Base-by-base conservation (phyloP, 2,888 invertebrate genomes). In the Bellardia pandia region DNA sequence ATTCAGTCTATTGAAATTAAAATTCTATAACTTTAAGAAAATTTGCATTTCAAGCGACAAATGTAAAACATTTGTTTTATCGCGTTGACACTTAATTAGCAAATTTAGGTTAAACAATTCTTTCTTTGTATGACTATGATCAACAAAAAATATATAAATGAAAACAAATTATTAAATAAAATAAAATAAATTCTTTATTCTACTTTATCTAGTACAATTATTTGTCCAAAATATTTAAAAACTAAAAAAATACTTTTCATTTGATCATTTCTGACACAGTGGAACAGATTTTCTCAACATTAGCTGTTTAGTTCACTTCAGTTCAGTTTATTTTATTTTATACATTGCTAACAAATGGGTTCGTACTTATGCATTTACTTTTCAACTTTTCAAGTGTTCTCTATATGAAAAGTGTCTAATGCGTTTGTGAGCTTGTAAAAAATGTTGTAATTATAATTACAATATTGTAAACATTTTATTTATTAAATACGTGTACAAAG, bases 1-100 rank as follows among this genome's bases (percentile, higher is more conserved):
- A 86, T 80, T 77, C 87, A 82, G 87, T 87, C 87, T 64, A 71
- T 78, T 81, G 75, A 75, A 85, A 87, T 87, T 87, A 87, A 87
- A 87, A 87, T 87, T 85, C 87, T 87, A 87, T 87, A 78, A 87
- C 81, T 80, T 45, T 72, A 30, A 75, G 75, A 81, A 79, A 85
- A 87, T 85, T 85, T 85, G 75, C 85, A 87, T 85, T 87, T 85
- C 62, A 86, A 56, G 86, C 89, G 88, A 89, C 89, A 89, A 89
- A 92, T 92, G 92, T 90, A 91, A 92, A 90, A 91, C 92, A 92
- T 92, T 92, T 91, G 90, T 91, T 92, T 92, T 92, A 91, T 92
- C 90, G 92, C 90, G 92, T 90, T 92, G 92, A 92, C 92, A 92
- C 92, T 92, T 92, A 92, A 92, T 92, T 92, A 92, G 92, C 89